Evolutionary conservation across 2,888 invertebrate genomes (phyloP).

Genomic region (Notocelia uddmanniana): DNA sequence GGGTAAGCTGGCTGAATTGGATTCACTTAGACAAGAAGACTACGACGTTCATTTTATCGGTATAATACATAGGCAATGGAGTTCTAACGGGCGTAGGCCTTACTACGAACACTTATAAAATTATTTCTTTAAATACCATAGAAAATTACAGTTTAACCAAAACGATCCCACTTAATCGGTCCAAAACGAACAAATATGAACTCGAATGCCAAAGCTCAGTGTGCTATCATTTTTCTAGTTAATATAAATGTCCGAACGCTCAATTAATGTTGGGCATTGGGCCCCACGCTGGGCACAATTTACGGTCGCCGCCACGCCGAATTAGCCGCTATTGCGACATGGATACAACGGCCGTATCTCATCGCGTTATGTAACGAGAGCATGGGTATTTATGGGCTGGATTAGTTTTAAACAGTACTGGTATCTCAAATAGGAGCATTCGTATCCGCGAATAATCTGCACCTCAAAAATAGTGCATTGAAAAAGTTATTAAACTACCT

Average conservation of each 20-base stretch:
- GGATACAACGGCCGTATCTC: slow-evolving; percentile 12
- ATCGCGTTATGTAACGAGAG: slow-evolving; percentile 30
- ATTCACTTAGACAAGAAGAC: too few species aligned
- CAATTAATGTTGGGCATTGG: slow-evolving; percentile 67
- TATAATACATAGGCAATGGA: too few species aligned
- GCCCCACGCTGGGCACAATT: slow-evolving; percentile 75
- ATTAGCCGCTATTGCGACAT: slow-evolving; percentile 55
- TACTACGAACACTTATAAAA: background rate
- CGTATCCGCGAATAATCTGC: background rate
- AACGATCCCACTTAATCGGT: slow-evolving; percentile 14
- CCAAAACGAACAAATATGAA: slow-evolving; percentile 25
- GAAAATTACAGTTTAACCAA: slow-evolving; percentile 12
- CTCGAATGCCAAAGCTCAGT: slow-evolving; percentile 27
- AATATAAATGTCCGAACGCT: slow-evolving; percentile 68
- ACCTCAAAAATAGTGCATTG: background rate
- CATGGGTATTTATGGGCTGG: background rate
- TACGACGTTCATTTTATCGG: too few species aligned
- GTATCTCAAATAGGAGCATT: background rate
- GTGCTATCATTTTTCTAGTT: slow-evolving; percentile 51
- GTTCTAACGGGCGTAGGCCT: too few species aligned
- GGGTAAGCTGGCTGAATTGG: too few species aligned
- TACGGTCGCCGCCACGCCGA: slow-evolving; percentile 63
- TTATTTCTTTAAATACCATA: background rate
- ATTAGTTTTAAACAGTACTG: background rate
- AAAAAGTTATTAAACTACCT: background rate